Conservation (phyloP, 37 sponge, comb jelly and placozoan genomes). For the Oopsacas minuta region DNA sequence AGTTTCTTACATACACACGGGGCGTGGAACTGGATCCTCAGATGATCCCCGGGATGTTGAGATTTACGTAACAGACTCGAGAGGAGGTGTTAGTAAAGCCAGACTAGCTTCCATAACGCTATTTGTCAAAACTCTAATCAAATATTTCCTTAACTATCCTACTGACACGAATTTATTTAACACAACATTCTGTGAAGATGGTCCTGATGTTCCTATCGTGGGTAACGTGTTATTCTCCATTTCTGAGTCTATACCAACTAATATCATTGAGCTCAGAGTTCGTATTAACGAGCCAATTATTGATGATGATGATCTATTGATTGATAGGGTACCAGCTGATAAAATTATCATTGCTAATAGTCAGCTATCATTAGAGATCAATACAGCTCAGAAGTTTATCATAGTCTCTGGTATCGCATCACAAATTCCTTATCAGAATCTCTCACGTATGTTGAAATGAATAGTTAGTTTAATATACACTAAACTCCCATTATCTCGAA, state of each 20-base stretch:
- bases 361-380: neutral
- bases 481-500: no score
- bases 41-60: neutral
- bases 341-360: neutral
- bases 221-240: neutral
- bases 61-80: neutral
- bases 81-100: neutral
- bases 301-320: neutral
- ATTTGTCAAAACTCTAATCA: neutral
- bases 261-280: neutral
- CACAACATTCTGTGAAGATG: slow-evolving; percentile 31
- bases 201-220: slow-evolving; percentile 26
- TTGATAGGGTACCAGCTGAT: neutral
- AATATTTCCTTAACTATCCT: neutral
- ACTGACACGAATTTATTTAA: neutral
- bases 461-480: no score
- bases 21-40: slow-evolving; percentile 7
- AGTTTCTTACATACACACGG: neutral
- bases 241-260: neutral
- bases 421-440: neutral
- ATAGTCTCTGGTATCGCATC: neutral
- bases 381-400: neutral
- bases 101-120: neutral
- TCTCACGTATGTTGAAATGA: neutral
- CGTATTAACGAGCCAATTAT: neutral